phyloP scores from a whole-genome alignment of 1,140 invertebrate species.

The Pseudomyrmex concolor region DNA sequence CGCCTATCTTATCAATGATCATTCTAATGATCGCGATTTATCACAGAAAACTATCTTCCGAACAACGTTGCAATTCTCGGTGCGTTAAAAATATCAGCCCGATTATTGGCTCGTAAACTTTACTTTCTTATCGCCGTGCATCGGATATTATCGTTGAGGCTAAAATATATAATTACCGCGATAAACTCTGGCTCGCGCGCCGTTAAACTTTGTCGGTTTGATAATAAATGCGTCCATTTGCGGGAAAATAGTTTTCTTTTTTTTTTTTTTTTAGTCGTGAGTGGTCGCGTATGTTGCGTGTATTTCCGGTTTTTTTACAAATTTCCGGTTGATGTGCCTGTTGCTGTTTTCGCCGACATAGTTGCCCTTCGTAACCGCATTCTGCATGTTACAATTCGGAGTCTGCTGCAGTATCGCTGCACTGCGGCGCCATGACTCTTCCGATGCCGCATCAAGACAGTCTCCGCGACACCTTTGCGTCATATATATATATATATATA shows the following conservation, averaged over 20 bases:
- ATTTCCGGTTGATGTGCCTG: background rate
- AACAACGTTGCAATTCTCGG: constrained; percentile 6
- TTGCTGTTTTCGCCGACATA: constrained; percentile 22
- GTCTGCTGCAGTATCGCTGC: constrained; percentile 76
- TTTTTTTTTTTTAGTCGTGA: background rate
- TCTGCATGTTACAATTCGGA: constrained; percentile 19
- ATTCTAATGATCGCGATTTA: constrained; percentile 8
- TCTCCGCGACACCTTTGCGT: constrained; percentile 37
- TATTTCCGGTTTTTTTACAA: background rate
- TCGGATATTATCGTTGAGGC: constrained; percentile 41
- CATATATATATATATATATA: too few species aligned
- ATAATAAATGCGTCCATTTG: constrained; percentile 21
- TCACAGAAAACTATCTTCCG: background rate
- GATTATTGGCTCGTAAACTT: constrained; percentile 31
- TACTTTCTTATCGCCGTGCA: constrained; percentile 28
- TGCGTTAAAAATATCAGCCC: constrained; percentile 5
- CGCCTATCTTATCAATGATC: constrained; percentile 5
- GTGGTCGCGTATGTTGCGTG: background rate
- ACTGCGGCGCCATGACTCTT: constrained; percentile 76
- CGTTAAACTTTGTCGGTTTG: constrained; percentile 24
- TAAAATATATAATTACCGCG: constrained; percentile 32
- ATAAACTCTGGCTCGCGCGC: constrained; percentile 20
- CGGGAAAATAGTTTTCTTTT: background rate
- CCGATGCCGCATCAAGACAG: constrained; percentile 65
- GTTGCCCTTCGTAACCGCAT: background rate